Conservation (phyloP, 2,797 vertebrate species). For the Heterohyrax brucei region DNA sequence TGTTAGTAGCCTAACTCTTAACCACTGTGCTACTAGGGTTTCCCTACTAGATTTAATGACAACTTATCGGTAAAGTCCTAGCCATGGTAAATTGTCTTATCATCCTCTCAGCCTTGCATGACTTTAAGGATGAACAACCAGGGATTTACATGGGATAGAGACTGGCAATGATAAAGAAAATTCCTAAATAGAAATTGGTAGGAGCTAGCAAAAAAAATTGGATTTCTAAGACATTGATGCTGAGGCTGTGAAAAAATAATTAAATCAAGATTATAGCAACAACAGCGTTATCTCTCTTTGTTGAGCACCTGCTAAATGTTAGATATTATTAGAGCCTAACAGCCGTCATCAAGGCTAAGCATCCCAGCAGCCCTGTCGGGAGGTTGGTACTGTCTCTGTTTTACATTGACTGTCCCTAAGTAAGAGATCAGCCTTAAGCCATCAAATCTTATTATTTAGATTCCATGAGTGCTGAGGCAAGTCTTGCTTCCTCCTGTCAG, state of each 20-base stretch:
- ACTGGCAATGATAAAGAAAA: background rate
- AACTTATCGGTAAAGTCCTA: background rate
- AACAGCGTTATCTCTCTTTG: background rate
- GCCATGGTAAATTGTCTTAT: background rate
- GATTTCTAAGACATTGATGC: background rate
- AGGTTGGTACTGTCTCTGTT: background rate
- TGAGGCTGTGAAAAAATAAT: slow-evolving; percentile 16
- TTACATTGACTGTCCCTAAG: background rate
- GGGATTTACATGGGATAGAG: background rate
- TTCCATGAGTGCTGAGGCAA: background rate
- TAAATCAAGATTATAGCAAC: slow-evolving; percentile 18
- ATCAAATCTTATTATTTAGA: background rate
- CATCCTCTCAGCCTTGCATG: background rate
- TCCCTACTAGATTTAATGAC: background rate
- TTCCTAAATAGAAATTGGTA: slow-evolving; percentile 9
- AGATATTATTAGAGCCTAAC: background rate
- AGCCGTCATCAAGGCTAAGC: background rate
- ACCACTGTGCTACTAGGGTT: too few species aligned
- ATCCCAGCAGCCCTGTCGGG: background rate
- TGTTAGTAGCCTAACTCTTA: too few species aligned
- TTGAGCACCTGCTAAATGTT: background rate
- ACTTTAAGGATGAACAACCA: background rate
- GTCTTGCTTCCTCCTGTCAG: background rate
- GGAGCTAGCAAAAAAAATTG: slow-evolving; percentile 40
- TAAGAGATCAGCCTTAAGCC: background rate